Percentiles rank a stretch among this genome's conserved stretches.
Evolutionary conservation across 2,113 vertebrate genomes (phyloP).

Genomic region (Stegostoma tigrinum): DNA sequence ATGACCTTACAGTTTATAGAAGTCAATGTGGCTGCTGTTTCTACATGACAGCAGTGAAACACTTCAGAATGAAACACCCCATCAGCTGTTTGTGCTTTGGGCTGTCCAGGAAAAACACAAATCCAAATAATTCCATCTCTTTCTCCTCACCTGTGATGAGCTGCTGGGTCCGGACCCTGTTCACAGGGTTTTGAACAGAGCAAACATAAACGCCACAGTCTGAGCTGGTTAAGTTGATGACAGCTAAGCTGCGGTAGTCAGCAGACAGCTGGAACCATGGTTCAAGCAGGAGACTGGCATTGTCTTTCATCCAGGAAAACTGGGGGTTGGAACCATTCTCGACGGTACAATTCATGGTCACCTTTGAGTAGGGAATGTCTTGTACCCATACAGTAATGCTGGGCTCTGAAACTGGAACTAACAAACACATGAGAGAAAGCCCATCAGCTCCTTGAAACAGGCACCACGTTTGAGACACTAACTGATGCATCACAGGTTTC

Average conservation of each 20-base stretch:
- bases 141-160: constrained; percentile 40
- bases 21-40: neutral
- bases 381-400: neutral
- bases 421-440: neutral
- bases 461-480: neutral
- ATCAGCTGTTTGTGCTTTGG: neutral
- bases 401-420: constrained; percentile 33
- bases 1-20: neutral
- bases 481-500: neutral
- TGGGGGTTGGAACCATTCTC: neutral
- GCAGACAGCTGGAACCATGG: constrained; percentile 39
- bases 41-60: neutral
- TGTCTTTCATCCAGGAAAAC: constrained; percentile 42
- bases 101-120: neutral
- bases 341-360: constrained; percentile 43
- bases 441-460: neutral
- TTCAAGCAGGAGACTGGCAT: constrained; percentile 14
- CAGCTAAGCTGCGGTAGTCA: constrained; percentile 38
- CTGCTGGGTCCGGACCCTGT: neutral
- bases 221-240: constrained; percentile 39
- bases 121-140: neutral
- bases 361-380: neutral
- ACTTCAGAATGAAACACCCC: neutral
- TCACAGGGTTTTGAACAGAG: constrained; percentile 24
- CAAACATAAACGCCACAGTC: constrained; percentile 43